Base-by-base conservation (phyloP, 2,113 vertebrate species). In the Oenanthe oenanthe region DNA sequence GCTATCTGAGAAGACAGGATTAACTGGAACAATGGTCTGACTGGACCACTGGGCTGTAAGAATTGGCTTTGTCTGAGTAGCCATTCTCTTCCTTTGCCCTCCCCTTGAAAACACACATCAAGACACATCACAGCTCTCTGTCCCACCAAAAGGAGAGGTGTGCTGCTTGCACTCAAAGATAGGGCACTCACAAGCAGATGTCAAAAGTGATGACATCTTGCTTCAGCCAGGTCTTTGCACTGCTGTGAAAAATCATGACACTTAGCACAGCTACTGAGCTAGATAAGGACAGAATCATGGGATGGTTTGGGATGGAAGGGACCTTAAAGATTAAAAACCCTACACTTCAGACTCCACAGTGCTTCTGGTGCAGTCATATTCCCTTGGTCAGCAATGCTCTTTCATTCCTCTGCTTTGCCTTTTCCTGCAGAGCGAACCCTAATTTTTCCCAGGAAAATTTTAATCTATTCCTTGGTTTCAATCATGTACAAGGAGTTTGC, bases 1-100 rank as follows among this genome's bases (percentile, higher is more conserved):
- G 80, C 70, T 87, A 61, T 89, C 84, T 89, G 86, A 95, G 93
- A 93, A 84, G 89, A 73, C 40, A 76, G 86, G 94, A 95, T 96
- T 95, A 94, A 72, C 62, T 34, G n/a, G 70, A 95, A 93, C 91
- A 95, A 89, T 85, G 76, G 22, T 73, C 53, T 89, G 77, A 31
- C 77, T 65, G 53, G 45, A 61, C 36, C 50, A 61, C 4, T 79
- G 81, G 70, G 60, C 86, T 87, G 86, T 85, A 87, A 95, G 84
- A 89, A 84, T 78, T 89, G 48, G 75, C 36, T 95, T 89, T 95
- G 51, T 85, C 12, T 60, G 62, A 73, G 57, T 20, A 53, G 15
- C 8, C n/a, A 20, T 71, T 87, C 70, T 72, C 45, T 75, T 88
- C 53, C 22, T 14, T 79, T 87, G 24, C 65, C 34, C 71, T n/a